Percentiles rank a stretch among this genome's conserved stretches.
Conservation (phyloP, 2,888 invertebrate species). For the Hecatera dysodea region DNA sequence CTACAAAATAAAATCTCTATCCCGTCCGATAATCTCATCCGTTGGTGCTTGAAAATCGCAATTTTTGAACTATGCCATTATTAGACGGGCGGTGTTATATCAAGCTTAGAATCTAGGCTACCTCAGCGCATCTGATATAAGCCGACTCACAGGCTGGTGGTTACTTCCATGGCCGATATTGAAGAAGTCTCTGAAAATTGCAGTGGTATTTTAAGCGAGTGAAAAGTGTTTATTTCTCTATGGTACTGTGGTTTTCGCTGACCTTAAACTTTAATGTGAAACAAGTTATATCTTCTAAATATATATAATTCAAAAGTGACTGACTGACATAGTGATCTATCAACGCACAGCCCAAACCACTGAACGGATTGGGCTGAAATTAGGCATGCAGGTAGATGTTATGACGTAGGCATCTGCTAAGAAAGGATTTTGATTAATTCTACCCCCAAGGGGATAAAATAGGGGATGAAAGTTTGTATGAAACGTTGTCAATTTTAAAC, state of each 20-base stretch:
- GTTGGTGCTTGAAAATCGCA: neutral
- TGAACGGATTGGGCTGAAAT: too few relatives aligned
- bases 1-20: neutral
- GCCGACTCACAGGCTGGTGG: conserved; percentile 22
- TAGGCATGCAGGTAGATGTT: too few relatives aligned
- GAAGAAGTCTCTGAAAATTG: conserved; percentile 11
- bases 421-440: too few relatives aligned
- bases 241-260: neutral
- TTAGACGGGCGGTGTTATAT: conserved; percentile 20
- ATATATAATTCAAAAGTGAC: too few relatives aligned
- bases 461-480: too few relatives aligned
- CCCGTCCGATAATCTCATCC: neutral
- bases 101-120: conserved; percentile 43
- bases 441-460: too few relatives aligned
- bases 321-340: too few relatives aligned
- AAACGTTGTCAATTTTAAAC: too few relatives aligned
- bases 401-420: too few relatives aligned
- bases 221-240: neutral
- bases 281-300: too few relatives aligned
- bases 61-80: conserved; percentile 46
- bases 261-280: too few relatives aligned
- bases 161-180: neutral
- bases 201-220: conserved; percentile 2
- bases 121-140: conserved; percentile 41
- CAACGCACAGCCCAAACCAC: too few relatives aligned